Evolutionary conservation across 92 coral and sea anemone genomes (phyloP), one percentile per base, ranked within the genome.

Genomic region (Pocillopora meandrina): DNA sequence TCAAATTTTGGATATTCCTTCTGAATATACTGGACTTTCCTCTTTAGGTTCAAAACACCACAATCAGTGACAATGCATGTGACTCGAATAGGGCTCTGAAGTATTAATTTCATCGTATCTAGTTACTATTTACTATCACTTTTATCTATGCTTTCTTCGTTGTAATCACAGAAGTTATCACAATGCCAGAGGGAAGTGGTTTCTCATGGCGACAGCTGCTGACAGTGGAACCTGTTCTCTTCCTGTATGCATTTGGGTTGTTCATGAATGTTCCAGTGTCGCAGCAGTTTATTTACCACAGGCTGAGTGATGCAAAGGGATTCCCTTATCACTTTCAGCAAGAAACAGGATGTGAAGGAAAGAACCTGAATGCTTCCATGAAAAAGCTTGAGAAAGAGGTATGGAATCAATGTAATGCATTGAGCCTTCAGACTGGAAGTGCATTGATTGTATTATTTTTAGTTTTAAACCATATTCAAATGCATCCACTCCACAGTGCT

Each of bases 221-320:
- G n/a, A 86, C 92, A 10, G 91, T 93, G 47, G 97, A 93, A 73
- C 97, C 97, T 14, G 97, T 93, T 17, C 74, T 93, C 31, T 85
- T 93, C n/a, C 84, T 93, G 69, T 93, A 89, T 69, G 89, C 97
- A 8, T 93, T 81, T 78, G 94, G 93, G 16, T 86, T 93, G 36
- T 89, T 93, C 78, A 91, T 91, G 95, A 87, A 74, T 60, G 55
- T 83, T 5, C 97, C 97, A 15, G 74, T 93, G 9, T 84, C 80
- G 21, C 92, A 88, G 49, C 97, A 93, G 84, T 89, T 82, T 70
- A 73, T 90, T 21, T 91, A 93, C 81, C 68, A 47, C n/a, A 76
- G 95, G 8, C 86, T 84, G 56, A 93, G 97, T 65, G 91, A 89
- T 56, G 90, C 83, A 31, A 88, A 78, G 58, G 90, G 90, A 71